These are phyloP conservation scores for Cydia fagiglandana DNA, from an alignment of 1,140 invertebrate genomes.

Conservation along the genomic window DNA sequence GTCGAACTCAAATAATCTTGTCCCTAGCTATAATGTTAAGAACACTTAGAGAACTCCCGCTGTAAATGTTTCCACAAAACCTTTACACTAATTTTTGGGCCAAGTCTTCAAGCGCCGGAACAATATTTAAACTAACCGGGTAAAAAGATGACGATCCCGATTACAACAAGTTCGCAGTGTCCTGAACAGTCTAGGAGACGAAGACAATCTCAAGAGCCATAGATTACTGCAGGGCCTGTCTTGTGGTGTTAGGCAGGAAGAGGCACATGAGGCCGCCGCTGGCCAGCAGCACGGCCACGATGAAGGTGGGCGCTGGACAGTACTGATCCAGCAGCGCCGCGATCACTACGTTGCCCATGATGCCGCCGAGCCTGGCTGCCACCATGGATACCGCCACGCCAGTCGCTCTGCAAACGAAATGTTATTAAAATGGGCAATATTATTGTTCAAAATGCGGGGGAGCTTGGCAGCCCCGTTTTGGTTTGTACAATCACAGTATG, in stretches of 20 bases:
- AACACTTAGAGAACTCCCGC: no score
- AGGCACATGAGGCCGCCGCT: constrained; percentile 91
- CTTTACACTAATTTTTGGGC: no score
- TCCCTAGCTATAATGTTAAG: no score
- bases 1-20: no score
- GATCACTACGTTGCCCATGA: constrained; percentile 93
- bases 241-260: constrained; percentile 91
- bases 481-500: no score
- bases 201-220: background rate
- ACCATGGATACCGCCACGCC: constrained; percentile 93
- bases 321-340: constrained; percentile 89
- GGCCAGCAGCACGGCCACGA: constrained; percentile 88
- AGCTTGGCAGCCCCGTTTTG: no score
- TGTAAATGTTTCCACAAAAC: no score
- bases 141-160: no score
- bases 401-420: constrained; percentile 82
- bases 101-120: no score
- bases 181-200: background rate
- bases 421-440: constrained; percentile 6
- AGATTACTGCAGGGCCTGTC: constrained; percentile 87
- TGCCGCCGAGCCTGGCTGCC: constrained; percentile 89
- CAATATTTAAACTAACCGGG: no score
- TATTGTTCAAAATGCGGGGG: no score
- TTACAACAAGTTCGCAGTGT: background rate
- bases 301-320: constrained; percentile 91